These are phyloP conservation scores for Uropetala carovei DNA, from an alignment of 2,888 invertebrate genomes.

Conservation along the genomic window DNA sequence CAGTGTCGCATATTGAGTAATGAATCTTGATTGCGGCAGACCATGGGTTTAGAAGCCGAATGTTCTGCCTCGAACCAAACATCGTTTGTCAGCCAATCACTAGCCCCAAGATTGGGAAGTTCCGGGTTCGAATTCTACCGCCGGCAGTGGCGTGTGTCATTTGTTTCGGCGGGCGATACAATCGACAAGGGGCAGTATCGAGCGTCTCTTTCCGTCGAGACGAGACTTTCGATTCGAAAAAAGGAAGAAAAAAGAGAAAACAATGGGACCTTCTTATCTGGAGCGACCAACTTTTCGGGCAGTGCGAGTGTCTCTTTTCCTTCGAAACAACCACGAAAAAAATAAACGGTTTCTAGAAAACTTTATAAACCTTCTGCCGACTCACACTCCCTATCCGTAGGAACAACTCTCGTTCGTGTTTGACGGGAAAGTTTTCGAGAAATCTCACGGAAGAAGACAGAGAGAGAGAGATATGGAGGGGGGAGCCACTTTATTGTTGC, in stretches of 20 bases:
- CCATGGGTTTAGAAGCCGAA: neutral
- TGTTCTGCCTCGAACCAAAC: neutral
- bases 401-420: neutral
- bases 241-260: neutral
- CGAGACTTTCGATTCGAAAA: neutral
- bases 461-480: neutral
- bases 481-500: neutral
- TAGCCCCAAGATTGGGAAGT: neutral
- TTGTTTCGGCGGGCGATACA: neutral
- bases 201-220: neutral
- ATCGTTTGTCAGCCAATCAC: neutral
- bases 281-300: neutral
- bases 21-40: no score
- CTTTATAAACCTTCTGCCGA: neutral
- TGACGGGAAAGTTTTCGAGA: neutral
- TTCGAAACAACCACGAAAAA: neutral
- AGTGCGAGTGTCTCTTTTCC: neutral
- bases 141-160: neutral
- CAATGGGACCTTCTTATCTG: neutral
- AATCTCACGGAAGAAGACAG: neutral
- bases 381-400: neutral
- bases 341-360: neutral
- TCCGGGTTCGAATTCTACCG: neutral
- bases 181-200: neutral
- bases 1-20: no score